Evolutionary conservation across 2,113 vertebrate species (phyloP).

Genomic region (Tautogolabrus adspersus): DNA sequence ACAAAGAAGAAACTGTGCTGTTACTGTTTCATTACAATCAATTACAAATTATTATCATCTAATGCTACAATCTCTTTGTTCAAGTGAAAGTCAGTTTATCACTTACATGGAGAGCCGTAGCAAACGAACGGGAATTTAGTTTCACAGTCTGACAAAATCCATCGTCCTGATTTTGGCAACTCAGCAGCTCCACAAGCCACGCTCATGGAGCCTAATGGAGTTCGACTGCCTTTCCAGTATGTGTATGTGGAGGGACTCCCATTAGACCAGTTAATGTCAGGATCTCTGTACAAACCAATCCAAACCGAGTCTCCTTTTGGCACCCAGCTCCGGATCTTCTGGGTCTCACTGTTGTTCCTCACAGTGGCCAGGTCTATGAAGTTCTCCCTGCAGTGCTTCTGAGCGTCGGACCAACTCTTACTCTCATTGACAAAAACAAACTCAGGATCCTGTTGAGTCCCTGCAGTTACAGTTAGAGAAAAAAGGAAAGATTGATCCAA

Average conservation of each 20-base stretch:
- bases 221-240: accelerated
- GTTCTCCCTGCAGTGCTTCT: background rate
- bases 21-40: background rate
- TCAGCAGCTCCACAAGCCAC: no score
- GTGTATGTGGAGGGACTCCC: background rate
- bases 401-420: background rate
- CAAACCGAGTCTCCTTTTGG: accelerated
- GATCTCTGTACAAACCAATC: conserved; percentile 23
- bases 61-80: no score
- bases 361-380: background rate
- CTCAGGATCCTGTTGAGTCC: background rate
- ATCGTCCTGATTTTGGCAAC: background rate
- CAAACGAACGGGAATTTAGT: conserved; percentile 16
- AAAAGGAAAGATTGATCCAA: background rate
- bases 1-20: background rate
- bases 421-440: accelerated
- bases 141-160: background rate
- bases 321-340: accelerated
- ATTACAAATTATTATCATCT: background rate
- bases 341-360: background rate
- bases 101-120: background rate
- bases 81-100: no score
- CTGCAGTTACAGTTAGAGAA: background rate
- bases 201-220: background rate
- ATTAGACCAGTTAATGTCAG: conserved; percentile 7